Conservation (phyloP, 1,140 invertebrate genomes). For the Belonocnema kinseyi region DNA sequence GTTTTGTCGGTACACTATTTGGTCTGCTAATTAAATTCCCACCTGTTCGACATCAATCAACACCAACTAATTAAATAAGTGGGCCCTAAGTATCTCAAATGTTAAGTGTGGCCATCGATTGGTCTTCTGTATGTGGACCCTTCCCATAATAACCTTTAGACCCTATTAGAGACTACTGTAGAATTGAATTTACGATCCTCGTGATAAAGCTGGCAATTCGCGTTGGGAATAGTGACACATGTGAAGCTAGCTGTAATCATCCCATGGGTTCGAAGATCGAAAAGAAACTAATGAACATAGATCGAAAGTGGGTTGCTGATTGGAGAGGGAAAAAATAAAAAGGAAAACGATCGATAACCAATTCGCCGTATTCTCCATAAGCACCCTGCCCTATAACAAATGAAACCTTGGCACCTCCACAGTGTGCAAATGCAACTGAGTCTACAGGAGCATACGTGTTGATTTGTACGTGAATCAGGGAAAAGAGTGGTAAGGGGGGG, state of each 20-base stretch:
- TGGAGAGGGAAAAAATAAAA: slow-evolving; percentile 36
- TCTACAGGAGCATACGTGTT: not conserved
- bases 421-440: not conserved
- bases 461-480: slow-evolving; percentile 18
- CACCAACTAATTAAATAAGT: too few relatives aligned
- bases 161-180: too few relatives aligned
- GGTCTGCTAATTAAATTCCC: too few relatives aligned
- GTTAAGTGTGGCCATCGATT: too few relatives aligned
- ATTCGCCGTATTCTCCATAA: slow-evolving; percentile 29
- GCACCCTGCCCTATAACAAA: not conserved
- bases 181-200: too few relatives aligned
- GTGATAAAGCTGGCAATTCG: not conserved
- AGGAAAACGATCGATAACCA: slow-evolving; percentile 43
- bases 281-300: slow-evolving; percentile 27
- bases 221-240: slow-evolving; percentile 14
- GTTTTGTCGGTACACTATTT: too few relatives aligned
- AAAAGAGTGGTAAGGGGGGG: not conserved
- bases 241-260: not conserved
- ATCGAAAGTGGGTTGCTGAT: slow-evolving; percentile 30
- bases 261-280: slow-evolving; percentile 1
- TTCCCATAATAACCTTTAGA: too few relatives aligned
- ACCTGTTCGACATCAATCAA: too few relatives aligned
- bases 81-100: too few relatives aligned
- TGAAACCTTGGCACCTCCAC: not conserved
- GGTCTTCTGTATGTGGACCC: too few relatives aligned